phyloP scores from a whole-genome alignment of 2,113 vertebrate species.

The Myrmecophaga tridactyla region DNA sequence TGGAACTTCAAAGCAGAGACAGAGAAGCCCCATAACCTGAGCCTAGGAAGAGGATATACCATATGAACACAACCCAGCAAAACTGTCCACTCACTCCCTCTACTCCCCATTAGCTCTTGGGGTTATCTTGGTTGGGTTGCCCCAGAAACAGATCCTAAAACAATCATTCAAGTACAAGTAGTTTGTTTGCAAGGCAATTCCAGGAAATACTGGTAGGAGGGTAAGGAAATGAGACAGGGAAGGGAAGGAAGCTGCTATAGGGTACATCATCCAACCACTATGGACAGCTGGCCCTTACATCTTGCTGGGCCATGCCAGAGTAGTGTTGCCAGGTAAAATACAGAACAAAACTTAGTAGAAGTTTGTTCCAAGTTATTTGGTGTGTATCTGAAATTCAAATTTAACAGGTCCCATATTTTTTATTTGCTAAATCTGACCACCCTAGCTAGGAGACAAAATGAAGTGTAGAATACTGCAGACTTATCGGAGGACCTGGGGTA shows the following conservation, averaged over 20 bases:
- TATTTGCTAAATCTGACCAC: slow-evolving; percentile 20
- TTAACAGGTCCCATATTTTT: background rate
- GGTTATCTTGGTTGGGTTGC: background rate
- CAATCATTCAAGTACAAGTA: background rate
- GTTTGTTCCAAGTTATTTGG: background rate
- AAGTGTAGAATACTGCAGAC: background rate
- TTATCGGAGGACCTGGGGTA: background rate
- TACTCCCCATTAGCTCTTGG: background rate
- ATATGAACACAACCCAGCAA: background rate
- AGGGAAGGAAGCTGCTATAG: background rate
- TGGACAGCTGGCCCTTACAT: background rate
- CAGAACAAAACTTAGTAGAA: background rate
- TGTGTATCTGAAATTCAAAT: slow-evolving; percentile 18
- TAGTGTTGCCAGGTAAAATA: background rate
- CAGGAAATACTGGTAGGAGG: background rate
- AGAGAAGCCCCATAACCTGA: background rate
- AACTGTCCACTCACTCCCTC: background rate
- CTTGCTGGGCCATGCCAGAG: background rate
- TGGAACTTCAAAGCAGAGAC: background rate
- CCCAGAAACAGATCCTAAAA: background rate
- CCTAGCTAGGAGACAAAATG: background rate
- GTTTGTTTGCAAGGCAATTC: background rate
- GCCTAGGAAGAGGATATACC: background rate
- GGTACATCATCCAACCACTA: background rate
- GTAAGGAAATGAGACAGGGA: background rate